Evolutionary conservation across 2,797 vertebrate genomes (phyloP).

Genomic region (Characodon lateralis): DNA sequence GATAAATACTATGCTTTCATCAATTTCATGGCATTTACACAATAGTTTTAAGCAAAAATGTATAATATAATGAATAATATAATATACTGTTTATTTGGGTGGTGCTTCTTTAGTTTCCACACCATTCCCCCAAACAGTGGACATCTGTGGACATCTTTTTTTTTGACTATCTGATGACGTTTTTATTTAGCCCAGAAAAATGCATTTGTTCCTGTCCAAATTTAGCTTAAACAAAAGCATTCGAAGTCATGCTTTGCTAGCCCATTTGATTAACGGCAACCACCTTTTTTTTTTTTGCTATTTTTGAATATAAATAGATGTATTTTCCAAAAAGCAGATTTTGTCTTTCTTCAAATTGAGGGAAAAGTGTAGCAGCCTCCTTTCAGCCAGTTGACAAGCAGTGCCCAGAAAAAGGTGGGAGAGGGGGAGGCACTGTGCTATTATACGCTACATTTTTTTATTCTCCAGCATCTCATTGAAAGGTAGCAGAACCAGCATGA

Average conservation of each 20-base stretch:
- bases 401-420: not conserved
- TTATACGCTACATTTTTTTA: not conserved
- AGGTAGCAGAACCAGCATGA: not conserved
- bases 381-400: not conserved
- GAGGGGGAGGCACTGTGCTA: not conserved
- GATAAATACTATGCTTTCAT: not conserved
- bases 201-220: not conserved
- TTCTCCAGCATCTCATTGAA: not conserved
- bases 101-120: not conserved
- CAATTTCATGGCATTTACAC: not conserved
- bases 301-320: not conserved
- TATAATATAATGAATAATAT: not conserved
- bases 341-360: not conserved
- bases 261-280: not conserved
- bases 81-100: not conserved
- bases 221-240: not conserved
- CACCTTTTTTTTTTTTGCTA: too few relatives aligned
- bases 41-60: not conserved
- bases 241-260: not conserved
- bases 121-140: not conserved
- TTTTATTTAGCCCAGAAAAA: not conserved
- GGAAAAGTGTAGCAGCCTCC: not conserved
- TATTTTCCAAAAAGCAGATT: not conserved
- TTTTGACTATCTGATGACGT: not conserved
- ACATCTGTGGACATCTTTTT: not conserved